phyloP scores from a whole-genome alignment of 2,888 invertebrate genomes.

The Dolichopus griseipennis region DNA sequence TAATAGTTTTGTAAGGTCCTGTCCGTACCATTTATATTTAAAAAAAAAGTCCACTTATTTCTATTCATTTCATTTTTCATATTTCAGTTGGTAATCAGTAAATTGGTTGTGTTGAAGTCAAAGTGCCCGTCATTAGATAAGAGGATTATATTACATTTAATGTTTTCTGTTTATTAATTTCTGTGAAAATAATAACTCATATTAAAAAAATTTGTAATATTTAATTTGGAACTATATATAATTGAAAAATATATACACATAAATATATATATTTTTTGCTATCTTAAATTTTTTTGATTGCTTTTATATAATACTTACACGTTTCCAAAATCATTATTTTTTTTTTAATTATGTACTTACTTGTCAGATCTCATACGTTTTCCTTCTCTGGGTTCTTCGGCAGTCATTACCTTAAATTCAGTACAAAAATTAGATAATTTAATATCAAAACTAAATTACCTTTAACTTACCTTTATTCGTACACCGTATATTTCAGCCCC shows the following conservation, averaged over 20 bases:
- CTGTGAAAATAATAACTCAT: not conserved
- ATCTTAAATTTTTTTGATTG: not conserved
- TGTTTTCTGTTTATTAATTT: not conserved
- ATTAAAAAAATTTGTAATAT: not conserved
- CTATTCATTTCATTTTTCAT: not conserved
- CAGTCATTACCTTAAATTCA: slow-evolving; percentile 3
- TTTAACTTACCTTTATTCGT: slow-evolving; percentile 48
- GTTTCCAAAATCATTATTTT: not conserved
- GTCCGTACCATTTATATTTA: not conserved
- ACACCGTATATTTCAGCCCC: slow-evolving; percentile 83
- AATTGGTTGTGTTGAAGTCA: not conserved
- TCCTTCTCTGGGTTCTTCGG: slow-evolving; percentile 3
- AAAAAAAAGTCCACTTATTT: not conserved
- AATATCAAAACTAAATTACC: not conserved
- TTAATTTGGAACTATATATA: not conserved
- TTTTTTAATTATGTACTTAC: not conserved
- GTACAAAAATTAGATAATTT: not conserved
- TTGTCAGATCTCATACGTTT: not conserved
- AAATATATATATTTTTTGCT: not conserved
- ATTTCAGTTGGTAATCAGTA: not conserved
- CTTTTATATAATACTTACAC: not conserved
- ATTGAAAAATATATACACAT: not conserved
- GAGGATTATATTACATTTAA: not conserved
- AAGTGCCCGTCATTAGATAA: slow-evolving; percentile 8
- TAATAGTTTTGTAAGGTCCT: not conserved